Base-by-base conservation (phyloP, 1,140 invertebrate species). In the Pogonus chalceus region DNA sequence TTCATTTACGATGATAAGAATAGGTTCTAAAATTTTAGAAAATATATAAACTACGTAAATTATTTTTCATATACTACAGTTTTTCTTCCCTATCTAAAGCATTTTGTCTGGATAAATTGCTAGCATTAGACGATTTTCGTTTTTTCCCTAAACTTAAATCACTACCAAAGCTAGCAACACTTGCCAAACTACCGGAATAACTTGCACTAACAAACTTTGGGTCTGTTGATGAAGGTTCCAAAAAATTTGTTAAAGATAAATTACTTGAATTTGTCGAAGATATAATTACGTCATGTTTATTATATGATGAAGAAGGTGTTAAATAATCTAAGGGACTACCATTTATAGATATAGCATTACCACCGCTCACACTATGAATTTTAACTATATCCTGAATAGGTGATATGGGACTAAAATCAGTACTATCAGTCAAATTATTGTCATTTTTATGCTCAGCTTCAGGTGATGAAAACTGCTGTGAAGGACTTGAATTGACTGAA, bases 401-500 rank as follows among this genome's bases (percentile, higher is more conserved):
- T 9, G 37, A 43, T 18, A 43, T 16, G 18, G 37, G 37, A 18
- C 37, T 43, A 43, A 43, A 56, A 12, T 60, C 49, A 1, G 37
- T 18, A 20, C 55, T 53, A 14, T 61, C 58, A 2, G 56, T 58
- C n/a, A 61, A 35, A 55, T 63, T 63, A 22, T 56, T 48, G 16
- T 60, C 60, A 23, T 59, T 63, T 49, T 58, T 12, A 24, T 20
- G 23, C 26, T 48, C 4, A 16, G 1, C 37, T 23, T 63, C 62
- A 9, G 63, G 62, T 1, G 66, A 64, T 12, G 59, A 50, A 54
- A 62, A 66, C 51, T 65, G 61, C 23, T 60, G 58, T 4, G 60
- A 62, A 1, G 59, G 18, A 18, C 61, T 58, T 10, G 66, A 67
- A 12, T 64, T 35, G n/a, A 59, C 58, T 20, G 60, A 50, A 58